A percentile compares a stretch with the other conserved stretches of the same genome.
Conservation (phyloP, 2,113 vertebrate genomes). For the Aleadryas rufinucha region DNA sequence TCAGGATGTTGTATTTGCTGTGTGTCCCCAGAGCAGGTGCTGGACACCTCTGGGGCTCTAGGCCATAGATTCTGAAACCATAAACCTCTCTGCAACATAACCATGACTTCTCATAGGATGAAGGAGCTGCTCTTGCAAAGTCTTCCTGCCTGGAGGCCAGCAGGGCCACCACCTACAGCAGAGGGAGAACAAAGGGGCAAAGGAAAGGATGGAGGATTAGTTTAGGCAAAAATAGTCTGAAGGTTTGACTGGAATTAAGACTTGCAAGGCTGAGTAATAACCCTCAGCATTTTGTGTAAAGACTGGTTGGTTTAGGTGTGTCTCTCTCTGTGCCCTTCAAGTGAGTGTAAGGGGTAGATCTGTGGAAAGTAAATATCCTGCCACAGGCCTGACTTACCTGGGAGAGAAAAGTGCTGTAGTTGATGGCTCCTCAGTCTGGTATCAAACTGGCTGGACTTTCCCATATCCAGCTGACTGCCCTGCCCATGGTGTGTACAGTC, state of each 20-base stretch:
- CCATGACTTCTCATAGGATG: background rate
- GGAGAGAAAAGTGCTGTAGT: background rate
- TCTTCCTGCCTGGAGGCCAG: background rate
- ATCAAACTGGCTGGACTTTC: background rate
- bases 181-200: background rate
- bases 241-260: background rate
- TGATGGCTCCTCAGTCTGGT: background rate
- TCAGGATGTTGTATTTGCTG: background rate
- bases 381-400: background rate
- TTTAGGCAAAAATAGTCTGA: background rate
- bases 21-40: background rate
- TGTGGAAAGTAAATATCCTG: background rate
- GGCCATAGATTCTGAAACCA: background rate
- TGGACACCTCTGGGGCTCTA: background rate
- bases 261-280: background rate
- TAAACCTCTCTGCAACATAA: background rate
- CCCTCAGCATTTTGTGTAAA: background rate
- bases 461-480: background rate
- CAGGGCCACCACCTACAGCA: background rate
- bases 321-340: background rate
- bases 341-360: background rate
- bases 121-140: background rate
- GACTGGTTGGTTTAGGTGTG: background rate
- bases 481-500: fast-evolving
- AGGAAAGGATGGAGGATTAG: background rate